Conservation (phyloP, 2,888 invertebrate genomes). For the Tiphia femorata region DNA sequence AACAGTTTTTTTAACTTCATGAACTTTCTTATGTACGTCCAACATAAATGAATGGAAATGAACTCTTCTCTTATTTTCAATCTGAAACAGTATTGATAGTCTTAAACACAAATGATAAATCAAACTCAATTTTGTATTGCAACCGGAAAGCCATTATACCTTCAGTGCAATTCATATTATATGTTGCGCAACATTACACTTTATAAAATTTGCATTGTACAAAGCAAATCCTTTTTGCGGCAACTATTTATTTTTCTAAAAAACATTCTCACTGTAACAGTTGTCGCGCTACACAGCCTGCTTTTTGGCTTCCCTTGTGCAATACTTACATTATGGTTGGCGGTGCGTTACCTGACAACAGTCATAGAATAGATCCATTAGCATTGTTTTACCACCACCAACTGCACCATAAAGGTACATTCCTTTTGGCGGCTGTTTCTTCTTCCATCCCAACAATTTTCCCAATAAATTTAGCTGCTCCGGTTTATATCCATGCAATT, state of each 20-base stretch:
- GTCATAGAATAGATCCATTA: slow-evolving; percentile 98
- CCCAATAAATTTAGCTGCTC: slow-evolving; percentile 68
- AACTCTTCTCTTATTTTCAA: slow-evolving; percentile 81
- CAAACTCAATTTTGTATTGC: slow-evolving; percentile 31
- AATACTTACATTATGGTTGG: slow-evolving; percentile 35
- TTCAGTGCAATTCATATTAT: slow-evolving; percentile 13
- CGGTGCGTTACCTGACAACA: slow-evolving; percentile 72
- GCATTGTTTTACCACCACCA: slow-evolving; percentile 97
- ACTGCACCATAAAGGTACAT: slow-evolving; percentile 92
- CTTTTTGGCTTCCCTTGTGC: slow-evolving; percentile 42
- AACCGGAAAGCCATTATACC: slow-evolving; percentile 45
- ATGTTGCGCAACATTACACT: slow-evolving; percentile 16
- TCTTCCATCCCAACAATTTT: slow-evolving; percentile 63
- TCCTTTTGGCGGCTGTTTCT: slow-evolving; percentile 77
- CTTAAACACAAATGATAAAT: not conserved
- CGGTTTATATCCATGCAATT: slow-evolving; percentile 75
- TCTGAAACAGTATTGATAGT: slow-evolving; percentile 67
- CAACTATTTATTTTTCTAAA: slow-evolving; percentile 13
- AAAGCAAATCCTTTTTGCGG: slow-evolving; percentile 3
- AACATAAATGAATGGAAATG: slow-evolving; percentile 99
- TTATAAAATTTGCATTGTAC: not conserved
- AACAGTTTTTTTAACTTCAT: slow-evolving; percentile 82
- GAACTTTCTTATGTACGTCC: slow-evolving; percentile 92
- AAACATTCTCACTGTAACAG: too few species aligned
- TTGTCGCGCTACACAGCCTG: not conserved